Percentiles rank a stretch among this genome's conserved stretches.
Conservation (phyloP, 2,888 invertebrate genomes). For the Ochropleura leucogaster region DNA sequence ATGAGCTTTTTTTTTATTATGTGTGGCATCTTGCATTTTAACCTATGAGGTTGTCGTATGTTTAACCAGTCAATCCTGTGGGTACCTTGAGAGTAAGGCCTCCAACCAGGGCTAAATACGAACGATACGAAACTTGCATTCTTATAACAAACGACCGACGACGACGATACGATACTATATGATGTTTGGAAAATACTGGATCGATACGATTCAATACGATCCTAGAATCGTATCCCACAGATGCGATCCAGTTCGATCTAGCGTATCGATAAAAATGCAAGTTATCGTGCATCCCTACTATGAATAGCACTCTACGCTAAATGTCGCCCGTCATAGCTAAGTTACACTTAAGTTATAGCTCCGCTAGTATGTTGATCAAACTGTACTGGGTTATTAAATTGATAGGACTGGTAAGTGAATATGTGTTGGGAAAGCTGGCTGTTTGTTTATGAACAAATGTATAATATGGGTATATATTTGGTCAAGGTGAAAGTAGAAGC, state of each 20-base stretch:
- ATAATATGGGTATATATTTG: not conserved
- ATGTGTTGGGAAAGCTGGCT: conserved; percentile 48
- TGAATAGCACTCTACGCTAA: conserved; percentile 27
- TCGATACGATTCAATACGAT: not conserved
- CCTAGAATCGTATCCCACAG: not conserved
- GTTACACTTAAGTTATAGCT: conserved; percentile 51
- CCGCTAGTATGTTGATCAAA: conserved; percentile 63
- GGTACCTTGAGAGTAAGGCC: too few relatives aligned
- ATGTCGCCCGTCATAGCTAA: conserved; percentile 51
- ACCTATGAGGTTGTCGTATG: too few relatives aligned
- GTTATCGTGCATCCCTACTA: not conserved
- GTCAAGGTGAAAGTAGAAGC: not conserved
- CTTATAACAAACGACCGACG: not conserved
- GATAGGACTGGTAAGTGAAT: conserved; percentile 50
- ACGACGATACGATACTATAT: not conserved
- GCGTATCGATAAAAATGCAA: not conserved
- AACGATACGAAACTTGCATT: not conserved
- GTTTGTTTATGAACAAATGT: conserved; percentile 44
- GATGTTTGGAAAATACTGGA: not conserved
- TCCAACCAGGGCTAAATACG: not conserved
- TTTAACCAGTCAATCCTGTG: too few relatives aligned
- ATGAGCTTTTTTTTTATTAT: too few relatives aligned
- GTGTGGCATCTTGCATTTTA: too few relatives aligned
- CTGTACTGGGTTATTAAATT: conserved; percentile 54
- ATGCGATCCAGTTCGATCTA: not conserved